Evolutionary conservation across 2,113 vertebrate genomes (phyloP).

Genomic region (Lucifuga dentata): DNA sequence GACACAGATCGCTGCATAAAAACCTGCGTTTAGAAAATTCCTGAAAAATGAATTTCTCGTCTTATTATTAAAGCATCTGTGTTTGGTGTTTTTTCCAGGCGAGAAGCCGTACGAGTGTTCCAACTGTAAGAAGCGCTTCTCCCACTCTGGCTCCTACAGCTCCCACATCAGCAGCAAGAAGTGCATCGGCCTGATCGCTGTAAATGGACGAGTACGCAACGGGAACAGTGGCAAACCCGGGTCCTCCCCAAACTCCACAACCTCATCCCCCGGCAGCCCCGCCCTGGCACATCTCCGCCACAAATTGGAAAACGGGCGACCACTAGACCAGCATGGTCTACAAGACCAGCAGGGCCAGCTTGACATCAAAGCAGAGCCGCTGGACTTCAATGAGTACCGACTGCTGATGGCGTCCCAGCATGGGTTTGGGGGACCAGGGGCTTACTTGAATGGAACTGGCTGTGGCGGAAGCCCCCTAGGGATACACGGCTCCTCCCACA

Average conservation of each 20-base stretch:
- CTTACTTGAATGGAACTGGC: constrained; percentile 90
- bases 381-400: constrained; percentile 95
- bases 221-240: constrained; percentile 89
- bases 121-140: constrained; percentile 99
- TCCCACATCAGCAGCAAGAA: constrained; percentile 99
- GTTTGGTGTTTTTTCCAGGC: constrained; percentile 78
- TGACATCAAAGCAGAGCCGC: constrained; percentile 93
- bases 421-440: constrained; percentile 87
- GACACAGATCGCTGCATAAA: no score
- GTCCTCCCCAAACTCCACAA: constrained; percentile 94
- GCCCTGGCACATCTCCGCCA: constrained; percentile 92
- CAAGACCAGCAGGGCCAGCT: constrained; percentile 89
- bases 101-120: constrained; percentile 98
- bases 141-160: constrained; percentile 98
- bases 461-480: constrained; percentile 90
- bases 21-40: no score
- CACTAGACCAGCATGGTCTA: constrained; percentile 79
- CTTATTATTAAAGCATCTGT: background rate
- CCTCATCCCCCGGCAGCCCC: constrained; percentile 94
- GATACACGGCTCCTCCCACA: constrained; percentile 90
- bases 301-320: constrained; percentile 94
- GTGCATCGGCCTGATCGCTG: constrained; percentile 92
- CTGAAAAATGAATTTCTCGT: no score
- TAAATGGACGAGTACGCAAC: constrained; percentile 91
- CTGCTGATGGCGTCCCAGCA: constrained; percentile 89